A percentile compares a stretch with the other conserved stretches of the same genome.
Conservation (phyloP, 2,888 invertebrate species). For the Leptinotarsa peninsularis region DNA sequence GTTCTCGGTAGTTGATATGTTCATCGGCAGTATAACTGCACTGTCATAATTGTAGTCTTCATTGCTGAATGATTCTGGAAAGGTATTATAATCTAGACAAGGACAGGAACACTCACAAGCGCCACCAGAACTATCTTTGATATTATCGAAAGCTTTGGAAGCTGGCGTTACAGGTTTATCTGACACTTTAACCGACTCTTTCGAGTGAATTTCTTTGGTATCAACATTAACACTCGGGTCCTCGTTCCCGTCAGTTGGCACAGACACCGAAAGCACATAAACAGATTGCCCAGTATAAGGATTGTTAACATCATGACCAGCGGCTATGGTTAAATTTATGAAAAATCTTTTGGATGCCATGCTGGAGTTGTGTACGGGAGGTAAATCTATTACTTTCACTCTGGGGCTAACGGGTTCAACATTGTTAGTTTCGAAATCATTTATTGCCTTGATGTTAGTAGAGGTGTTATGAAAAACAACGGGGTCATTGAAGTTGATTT, state of each 20-base stretch:
- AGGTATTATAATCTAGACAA: conserved; percentile 68
- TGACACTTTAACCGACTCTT: conserved; percentile 39
- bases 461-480: conserved; percentile 49
- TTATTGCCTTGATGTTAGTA: conserved; percentile 50
- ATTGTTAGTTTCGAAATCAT: conserved; percentile 51
- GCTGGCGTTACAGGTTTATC: conserved; percentile 35
- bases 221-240: conserved; percentile 70
- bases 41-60: conserved; percentile 52
- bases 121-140: conserved; percentile 69
- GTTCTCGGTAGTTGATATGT: conserved; percentile 40
- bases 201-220: conserved; percentile 49
- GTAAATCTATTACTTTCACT: conserved; percentile 62
- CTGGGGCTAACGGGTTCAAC: conserved; percentile 46
- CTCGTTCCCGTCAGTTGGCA: conserved; percentile 75
- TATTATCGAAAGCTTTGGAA: conserved; percentile 32
- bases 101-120: conserved; percentile 83
- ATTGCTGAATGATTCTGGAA: conserved; percentile 54
- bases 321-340: conserved; percentile 85
- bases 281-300: conserved; percentile 73
- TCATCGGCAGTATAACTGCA: conserved; percentile 38
- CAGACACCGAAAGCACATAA: conserved; percentile 84
- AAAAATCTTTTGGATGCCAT: conserved; percentile 73
- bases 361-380: conserved; percentile 59
- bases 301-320: conserved; percentile 72
- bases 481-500: conserved; percentile 51